phyloP scores from a whole-genome alignment of 1,140 invertebrate species.

The Chymomyza costata region DNA sequence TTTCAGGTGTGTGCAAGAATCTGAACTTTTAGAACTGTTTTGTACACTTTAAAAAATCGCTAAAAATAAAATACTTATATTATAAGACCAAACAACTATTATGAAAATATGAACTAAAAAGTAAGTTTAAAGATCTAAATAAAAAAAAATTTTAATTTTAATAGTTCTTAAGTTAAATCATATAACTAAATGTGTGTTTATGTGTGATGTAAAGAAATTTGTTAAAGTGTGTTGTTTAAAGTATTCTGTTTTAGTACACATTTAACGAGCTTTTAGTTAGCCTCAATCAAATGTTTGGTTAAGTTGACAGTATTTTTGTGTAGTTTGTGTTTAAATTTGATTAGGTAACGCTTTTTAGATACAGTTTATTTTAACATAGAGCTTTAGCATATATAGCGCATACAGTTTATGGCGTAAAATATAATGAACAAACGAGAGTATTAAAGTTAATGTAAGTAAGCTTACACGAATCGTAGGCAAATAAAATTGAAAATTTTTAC shows the following conservation, averaged over 20 bases:
- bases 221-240: constrained; percentile 5
- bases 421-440: constrained; percentile 14
- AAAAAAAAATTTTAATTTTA: too few relatives aligned
- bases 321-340: background rate
- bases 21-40: too few relatives aligned
- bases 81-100: too few relatives aligned
- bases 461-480: constrained; percentile 44
- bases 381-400: constrained; percentile 48
- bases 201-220: constrained; percentile 1
- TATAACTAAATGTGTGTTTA: background rate
- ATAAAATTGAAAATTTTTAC: constrained; percentile 31
- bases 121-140: too few relatives aligned
- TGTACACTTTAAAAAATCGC: too few relatives aligned
- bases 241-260: constrained; percentile 33
- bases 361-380: constrained; percentile 17
- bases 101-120: too few relatives aligned
- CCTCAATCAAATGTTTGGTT: background rate
- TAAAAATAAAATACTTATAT: too few relatives aligned
- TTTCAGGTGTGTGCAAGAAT: too few relatives aligned
- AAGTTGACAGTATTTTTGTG: constrained; percentile 8
- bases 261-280: constrained; percentile 21
- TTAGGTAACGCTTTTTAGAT: constrained; percentile 25
- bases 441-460: constrained; percentile 16
- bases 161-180: too few relatives aligned
- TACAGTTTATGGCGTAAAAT: constrained; percentile 31